A percentile compares a stretch with the other conserved stretches of the same genome.
These are phyloP conservation scores for Clunio marinus DNA, from an alignment of 2,888 invertebrate species.

Conservation along the genomic window DNA sequence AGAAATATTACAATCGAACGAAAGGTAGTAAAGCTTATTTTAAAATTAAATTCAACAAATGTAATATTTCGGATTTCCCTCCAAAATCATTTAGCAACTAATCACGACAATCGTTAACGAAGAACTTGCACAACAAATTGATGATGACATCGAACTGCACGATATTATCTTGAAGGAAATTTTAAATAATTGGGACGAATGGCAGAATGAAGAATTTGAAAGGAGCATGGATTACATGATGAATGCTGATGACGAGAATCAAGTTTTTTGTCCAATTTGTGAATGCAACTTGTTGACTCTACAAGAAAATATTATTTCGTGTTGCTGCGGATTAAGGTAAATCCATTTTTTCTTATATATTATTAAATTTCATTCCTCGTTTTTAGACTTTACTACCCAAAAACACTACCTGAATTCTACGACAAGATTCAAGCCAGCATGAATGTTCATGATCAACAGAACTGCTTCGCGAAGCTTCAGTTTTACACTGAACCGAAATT, in stretches of 20 bases:
- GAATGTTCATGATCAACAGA: background rate
- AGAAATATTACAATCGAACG: background rate
- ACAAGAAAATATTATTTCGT: constrained; percentile 43
- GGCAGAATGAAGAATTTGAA: constrained; percentile 45
- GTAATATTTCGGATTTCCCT: background rate
- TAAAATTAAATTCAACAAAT: constrained; percentile 43
- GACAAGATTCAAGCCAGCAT: background rate
- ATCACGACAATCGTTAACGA: constrained; percentile 36
- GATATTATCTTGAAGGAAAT: constrained; percentile 47
- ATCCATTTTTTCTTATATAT: constrained; percentile 41
- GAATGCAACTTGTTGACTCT: constrained; percentile 44
- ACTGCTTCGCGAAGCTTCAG: background rate
- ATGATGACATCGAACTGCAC: constrained; percentile 24
- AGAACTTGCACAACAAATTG: constrained; percentile 40
- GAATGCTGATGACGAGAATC: constrained; percentile 41
- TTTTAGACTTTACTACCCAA: constrained; percentile 43
- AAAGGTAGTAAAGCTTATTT: constrained; percentile 33
- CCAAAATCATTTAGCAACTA: constrained; percentile 24
- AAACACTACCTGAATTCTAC: constrained; percentile 41
- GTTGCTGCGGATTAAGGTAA: constrained; percentile 46
- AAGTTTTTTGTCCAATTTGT: constrained; percentile 50
- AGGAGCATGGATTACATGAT: constrained; percentile 40
- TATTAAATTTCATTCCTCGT: constrained; percentile 43
- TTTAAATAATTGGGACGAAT: constrained; percentile 47
- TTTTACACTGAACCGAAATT: constrained; percentile 33